These are phyloP conservation scores for Epinotia bilunana DNA, from an alignment of 2,888 invertebrate genomes.

Conservation along the genomic window DNA sequence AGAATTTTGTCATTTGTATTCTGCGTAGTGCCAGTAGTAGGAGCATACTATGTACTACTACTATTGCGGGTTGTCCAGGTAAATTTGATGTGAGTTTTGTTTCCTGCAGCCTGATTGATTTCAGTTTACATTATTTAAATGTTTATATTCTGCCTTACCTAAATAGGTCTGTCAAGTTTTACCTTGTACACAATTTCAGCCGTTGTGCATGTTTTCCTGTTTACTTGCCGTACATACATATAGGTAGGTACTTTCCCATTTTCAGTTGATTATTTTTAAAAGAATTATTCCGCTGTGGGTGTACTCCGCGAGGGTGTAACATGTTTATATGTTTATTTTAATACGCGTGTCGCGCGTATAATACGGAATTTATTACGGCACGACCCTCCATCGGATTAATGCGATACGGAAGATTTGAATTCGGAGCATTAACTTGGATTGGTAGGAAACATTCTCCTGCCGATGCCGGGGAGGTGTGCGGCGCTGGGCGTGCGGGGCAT, in stretches of 20 bases:
- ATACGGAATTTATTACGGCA: conserved; percentile 83
- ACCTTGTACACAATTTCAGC: no score
- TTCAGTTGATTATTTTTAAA: not conserved
- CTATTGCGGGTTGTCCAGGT: no score
- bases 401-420: conserved; percentile 84
- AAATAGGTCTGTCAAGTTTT: no score
- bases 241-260: not conserved
- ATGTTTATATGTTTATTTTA: conserved; percentile 85
- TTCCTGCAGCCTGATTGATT: no score
- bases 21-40: not conserved
- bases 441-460: conserved; percentile 66
- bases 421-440: conserved; percentile 82
- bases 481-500: conserved; percentile 49
- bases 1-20: no score
- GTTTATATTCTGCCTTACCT: no score
- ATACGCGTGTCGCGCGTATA: conserved; percentile 85
- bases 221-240: no score
- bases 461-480: conserved; percentile 58
- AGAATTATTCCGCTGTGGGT: conserved; percentile 56
- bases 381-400: conserved; percentile 81
- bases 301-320: conserved; percentile 76
- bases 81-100: no score
- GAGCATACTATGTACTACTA: not conserved
- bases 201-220: no score
- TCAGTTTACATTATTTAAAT: no score